phyloP scores from a whole-genome alignment of 2,113 vertebrate genomes.

The Python bivittatus region DNA sequence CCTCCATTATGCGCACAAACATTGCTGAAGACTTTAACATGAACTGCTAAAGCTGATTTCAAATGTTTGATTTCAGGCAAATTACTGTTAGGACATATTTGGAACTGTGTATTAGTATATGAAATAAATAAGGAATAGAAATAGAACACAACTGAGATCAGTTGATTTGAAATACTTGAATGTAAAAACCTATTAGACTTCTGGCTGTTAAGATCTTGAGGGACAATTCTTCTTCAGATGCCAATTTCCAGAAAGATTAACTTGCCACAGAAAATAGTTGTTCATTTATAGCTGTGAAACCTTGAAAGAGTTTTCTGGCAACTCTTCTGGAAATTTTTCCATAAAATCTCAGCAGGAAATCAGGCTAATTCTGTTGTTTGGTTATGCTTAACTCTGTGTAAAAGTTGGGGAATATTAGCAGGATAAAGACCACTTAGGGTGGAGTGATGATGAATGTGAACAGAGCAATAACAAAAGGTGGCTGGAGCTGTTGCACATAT shows the following conservation, averaged over 20 bases:
- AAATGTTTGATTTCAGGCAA: background rate
- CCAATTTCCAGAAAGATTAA: background rate
- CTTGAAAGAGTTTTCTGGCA: background rate
- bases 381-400: too few relatives aligned
- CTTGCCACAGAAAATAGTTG: background rate
- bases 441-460: too few relatives aligned
- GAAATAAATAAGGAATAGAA: background rate
- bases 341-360: background rate
- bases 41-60: background rate
- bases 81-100: background rate
- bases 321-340: too few relatives aligned
- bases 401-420: too few relatives aligned
- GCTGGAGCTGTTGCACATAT: too few relatives aligned
- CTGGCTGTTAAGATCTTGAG: background rate
- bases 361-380: background rate
- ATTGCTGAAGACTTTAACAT: background rate
- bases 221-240: background rate
- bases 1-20: background rate
- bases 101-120: background rate
- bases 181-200: background rate
- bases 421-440: too few relatives aligned
- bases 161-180: background rate
- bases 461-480: too few relatives aligned
- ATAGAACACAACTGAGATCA: background rate
- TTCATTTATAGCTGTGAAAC: background rate